These are phyloP conservation scores for Coturnix japonica DNA, from an alignment of 2,113 vertebrate species.

Conservation along the genomic window DNA sequence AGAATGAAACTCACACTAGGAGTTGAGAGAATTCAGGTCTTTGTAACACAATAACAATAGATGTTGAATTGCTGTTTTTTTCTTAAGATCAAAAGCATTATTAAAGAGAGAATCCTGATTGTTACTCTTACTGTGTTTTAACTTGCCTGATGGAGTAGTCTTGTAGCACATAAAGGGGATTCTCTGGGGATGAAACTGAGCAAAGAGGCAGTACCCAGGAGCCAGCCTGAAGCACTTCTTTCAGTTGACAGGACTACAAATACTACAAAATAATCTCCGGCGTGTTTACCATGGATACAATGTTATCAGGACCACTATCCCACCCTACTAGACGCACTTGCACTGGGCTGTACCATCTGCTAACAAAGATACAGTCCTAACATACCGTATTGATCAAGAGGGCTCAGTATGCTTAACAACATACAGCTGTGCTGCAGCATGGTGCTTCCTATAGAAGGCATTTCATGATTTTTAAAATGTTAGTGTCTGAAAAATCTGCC, in stretches of 20 bases:
- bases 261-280: not conserved
- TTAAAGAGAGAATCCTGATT: not conserved
- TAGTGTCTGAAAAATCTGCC: not conserved
- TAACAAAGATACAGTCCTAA: not conserved
- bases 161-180: not conserved
- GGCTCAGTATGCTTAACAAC: rapidly evolving
- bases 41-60: not conserved
- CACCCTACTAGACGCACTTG: not conserved
- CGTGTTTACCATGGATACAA: not conserved
- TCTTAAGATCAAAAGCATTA: not conserved
- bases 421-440: rapidly evolving
- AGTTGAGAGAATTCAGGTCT: not conserved
- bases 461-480: not conserved
- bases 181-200: not conserved
- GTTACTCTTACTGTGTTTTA: not conserved
- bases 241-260: not conserved
- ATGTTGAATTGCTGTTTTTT: not conserved
- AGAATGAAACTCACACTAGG: not conserved
- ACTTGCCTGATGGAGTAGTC: not conserved
- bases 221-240: not conserved
- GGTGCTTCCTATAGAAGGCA: not conserved
- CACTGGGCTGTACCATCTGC: rapidly evolving
- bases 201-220: not conserved
- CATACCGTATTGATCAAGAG: not conserved
- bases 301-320: not conserved